phyloP scores from a whole-genome alignment of 2,797 vertebrate genomes.

The Acridotheres tristis region DNA sequence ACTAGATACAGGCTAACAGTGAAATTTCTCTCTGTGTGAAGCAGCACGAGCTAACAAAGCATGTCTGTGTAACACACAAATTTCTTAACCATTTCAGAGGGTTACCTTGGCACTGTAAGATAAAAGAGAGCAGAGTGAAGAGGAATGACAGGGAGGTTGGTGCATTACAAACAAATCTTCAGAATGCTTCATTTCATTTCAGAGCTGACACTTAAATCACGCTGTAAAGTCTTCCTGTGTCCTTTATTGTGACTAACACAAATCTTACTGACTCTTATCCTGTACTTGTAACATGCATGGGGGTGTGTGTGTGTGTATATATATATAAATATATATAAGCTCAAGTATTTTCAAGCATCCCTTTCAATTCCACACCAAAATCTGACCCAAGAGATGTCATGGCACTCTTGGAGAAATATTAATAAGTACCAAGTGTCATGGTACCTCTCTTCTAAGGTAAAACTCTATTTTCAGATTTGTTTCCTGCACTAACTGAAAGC shows the following conservation, averaged over 20 bases:
- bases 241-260: neutral
- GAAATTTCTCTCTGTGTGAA: neutral
- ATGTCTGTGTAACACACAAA: neutral
- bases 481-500: slow-evolving; percentile 26
- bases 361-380: neutral
- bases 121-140: neutral
- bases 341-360: neutral
- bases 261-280: neutral
- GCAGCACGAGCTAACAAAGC: neutral
- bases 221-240: neutral
- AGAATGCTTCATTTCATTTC: neutral
- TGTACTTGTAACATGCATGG: neutral
- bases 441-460: neutral
- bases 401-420: neutral
- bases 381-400: neutral
- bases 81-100: neutral
- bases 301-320: accelerated
- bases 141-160: neutral
- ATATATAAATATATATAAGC: neutral
- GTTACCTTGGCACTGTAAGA: neutral
- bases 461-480: neutral
- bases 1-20: neutral
- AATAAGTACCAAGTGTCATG: neutral
- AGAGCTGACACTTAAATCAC: neutral
- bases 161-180: neutral